Evolutionary conservation across 2,888 invertebrate genomes (phyloP), one percentile per base, ranked within the genome.

Genomic region (Ceriagrion tenellum): DNA sequence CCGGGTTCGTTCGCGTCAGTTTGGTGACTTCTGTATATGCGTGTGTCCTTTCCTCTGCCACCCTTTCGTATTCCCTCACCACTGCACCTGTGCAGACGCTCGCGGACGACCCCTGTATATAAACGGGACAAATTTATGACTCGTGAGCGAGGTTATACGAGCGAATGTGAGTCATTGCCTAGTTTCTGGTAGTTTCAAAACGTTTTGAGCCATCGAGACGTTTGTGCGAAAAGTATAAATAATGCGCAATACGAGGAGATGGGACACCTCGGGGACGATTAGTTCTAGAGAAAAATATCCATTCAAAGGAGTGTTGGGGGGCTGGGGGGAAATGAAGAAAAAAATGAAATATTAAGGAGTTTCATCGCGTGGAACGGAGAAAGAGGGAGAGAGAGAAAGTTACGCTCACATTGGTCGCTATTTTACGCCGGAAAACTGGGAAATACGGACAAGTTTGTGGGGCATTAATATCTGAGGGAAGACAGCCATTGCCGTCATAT

Each of bases 391-490:
- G 59, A 91, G 91, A 55, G 89, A 89, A 26, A 89, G 35, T 35
- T 81, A 30, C 35, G 26, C 81, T 13, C 81, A 35, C 81, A 35
- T 35, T 91, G 40, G 63, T 59, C 59, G 91, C 63, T 91, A 91
- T 91, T 63, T 91, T 63, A 91, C 26, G 40, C 63, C 91, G 40
- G 59, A 63, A 91, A 91, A 63, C 59, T 91, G 63, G 63, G 91
- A 63, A 63, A 91, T 47, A 91, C 91, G 35, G 91, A 91, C 40
- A 91, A 91, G 91, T 63, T 91, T 63, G 91, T 91, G 91, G 91
- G 91, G 59, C 63, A 91, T 91, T 91, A 63, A 91, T 91, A 91
- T 63, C 91, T 91, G 0, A 47, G 91, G 40, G 63, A 40, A 63
- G 63, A 91, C 63, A 40, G 59, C 91, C 91, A 91, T 91, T 63